Percentiles rank a stretch among this genome's conserved stretches.
phyloP scores from a whole-genome alignment of 1,140 invertebrate species.

The Akabosia matsudoensis region DNA sequence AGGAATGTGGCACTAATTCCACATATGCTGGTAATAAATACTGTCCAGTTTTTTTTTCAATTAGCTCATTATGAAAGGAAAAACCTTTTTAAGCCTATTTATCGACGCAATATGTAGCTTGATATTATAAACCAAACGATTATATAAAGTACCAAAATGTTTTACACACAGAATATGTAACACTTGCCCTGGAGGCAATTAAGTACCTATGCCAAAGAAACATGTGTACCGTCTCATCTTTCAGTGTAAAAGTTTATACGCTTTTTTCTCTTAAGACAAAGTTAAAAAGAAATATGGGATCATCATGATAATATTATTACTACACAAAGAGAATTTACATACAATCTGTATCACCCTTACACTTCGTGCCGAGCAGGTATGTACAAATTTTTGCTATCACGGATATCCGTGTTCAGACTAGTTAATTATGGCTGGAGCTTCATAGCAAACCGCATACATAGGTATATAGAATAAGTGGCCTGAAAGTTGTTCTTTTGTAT shows the following conservation, averaged over 20 bases:
- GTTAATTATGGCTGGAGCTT: constrained; percentile 12
- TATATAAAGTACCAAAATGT: too few relatives aligned
- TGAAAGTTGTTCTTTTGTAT: constrained; percentile 19
- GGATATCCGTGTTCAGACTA: constrained; percentile 2
- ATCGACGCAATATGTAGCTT: too few relatives aligned
- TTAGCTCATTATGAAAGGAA: not conserved
- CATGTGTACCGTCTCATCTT: not conserved
- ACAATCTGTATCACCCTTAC: not conserved
- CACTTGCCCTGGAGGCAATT: too few relatives aligned
- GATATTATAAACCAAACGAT: too few relatives aligned
- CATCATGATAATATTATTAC: not conserved
- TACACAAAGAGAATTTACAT: not conserved
- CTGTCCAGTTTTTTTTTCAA: constrained; percentile 22
- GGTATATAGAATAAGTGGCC: too few relatives aligned
- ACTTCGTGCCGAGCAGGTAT: not conserved
- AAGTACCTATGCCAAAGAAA: too few relatives aligned
- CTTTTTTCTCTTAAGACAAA: too few relatives aligned
- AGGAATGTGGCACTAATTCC: constrained; percentile 19
- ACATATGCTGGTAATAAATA: constrained; percentile 6
- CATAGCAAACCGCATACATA: not conserved
- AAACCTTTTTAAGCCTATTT: too few relatives aligned
- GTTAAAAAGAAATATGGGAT: not conserved
- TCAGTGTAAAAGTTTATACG: not conserved
- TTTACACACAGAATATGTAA: too few relatives aligned
- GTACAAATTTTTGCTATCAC: not conserved